Evolutionary conservation across 2,888 invertebrate genomes (phyloP).

Genomic region (Lacanobia wlatinum): DNA sequence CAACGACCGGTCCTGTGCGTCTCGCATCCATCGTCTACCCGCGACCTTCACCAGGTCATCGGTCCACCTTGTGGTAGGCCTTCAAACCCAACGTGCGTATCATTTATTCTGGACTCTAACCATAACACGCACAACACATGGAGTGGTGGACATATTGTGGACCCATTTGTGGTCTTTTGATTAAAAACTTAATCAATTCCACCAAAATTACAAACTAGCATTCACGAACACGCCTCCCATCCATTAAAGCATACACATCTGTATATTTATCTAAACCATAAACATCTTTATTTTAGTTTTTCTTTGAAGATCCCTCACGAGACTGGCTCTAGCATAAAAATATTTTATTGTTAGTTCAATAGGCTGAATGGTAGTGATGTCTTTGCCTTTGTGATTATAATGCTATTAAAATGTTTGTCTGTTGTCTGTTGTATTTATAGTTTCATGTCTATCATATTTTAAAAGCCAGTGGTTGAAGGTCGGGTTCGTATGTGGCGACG

Average conservation of each 20-base stretch:
- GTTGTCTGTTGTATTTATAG: slow-evolving; percentile 10
- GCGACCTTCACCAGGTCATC: too few species aligned
- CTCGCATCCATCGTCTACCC: too few species aligned
- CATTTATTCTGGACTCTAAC: too few species aligned
- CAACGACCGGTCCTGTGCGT: too few species aligned
- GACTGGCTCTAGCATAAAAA: slow-evolving; percentile 29
- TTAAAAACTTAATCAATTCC: too few species aligned
- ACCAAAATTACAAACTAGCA: too few species aligned
- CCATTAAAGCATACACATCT: slow-evolving; percentile 31
- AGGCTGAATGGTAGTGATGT: slow-evolving; percentile 49
- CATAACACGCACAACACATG: too few species aligned
- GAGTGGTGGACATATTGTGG: too few species aligned
- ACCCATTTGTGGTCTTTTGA: too few species aligned
- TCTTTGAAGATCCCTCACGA: slow-evolving; percentile 33
- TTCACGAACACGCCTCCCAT: slow-evolving; percentile 14
- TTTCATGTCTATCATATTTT: slow-evolving; percentile 15
- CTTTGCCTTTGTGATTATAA: slow-evolving; percentile 39
- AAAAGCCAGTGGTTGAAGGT: slow-evolving; percentile 3
- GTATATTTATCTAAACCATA: slow-evolving; percentile 47
- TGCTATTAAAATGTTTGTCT: slow-evolving; percentile 38
- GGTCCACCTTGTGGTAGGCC: too few species aligned
- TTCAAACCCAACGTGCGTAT: too few species aligned
- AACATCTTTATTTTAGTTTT: slow-evolving; percentile 50
- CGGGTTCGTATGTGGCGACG: background rate
- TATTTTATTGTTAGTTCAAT: slow-evolving; percentile 46